Conservation (phyloP, 2,888 invertebrate species). For the Drosophila buzzatii region DNA sequence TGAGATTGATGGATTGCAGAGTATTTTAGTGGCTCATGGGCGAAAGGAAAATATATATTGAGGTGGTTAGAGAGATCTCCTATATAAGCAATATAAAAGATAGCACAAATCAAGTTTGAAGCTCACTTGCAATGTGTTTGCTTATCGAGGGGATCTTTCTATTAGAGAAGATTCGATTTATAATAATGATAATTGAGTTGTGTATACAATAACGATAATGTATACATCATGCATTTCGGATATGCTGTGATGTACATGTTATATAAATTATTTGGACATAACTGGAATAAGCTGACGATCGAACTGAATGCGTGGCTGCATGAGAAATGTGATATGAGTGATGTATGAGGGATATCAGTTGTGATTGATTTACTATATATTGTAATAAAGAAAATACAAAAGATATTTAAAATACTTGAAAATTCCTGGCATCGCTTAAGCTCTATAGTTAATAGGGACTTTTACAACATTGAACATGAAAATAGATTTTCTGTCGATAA, state of each 20-base stretch:
- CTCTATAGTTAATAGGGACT: too few relatives aligned
- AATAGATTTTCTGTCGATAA: not conserved
- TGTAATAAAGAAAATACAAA: rapidly evolving
- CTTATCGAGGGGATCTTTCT: not conserved
- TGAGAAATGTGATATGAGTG: not conserved
- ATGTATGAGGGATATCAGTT: not conserved
- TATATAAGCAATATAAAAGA: not conserved
- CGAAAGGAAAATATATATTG: not conserved
- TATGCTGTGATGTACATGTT: not conserved
- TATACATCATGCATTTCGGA: not conserved
- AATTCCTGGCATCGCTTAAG: not conserved
- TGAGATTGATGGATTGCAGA: conserved; percentile 13
- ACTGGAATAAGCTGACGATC: not conserved
- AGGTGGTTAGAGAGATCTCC: not conserved
- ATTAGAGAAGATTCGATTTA: not conserved
- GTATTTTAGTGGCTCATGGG: conserved; percentile 1
- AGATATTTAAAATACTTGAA: not conserved
- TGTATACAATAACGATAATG: conserved; percentile 1
- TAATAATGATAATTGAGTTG: conserved; percentile 10
- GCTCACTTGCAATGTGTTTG: not conserved
- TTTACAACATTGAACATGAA: too few relatives aligned
- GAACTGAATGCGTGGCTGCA: not conserved
- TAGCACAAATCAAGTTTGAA: not conserved
- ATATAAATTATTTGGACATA: not conserved
- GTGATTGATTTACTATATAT: not conserved